phyloP scores from a whole-genome alignment of 2,797 vertebrate species.

The Hippopotamyrus pictus region DNA sequence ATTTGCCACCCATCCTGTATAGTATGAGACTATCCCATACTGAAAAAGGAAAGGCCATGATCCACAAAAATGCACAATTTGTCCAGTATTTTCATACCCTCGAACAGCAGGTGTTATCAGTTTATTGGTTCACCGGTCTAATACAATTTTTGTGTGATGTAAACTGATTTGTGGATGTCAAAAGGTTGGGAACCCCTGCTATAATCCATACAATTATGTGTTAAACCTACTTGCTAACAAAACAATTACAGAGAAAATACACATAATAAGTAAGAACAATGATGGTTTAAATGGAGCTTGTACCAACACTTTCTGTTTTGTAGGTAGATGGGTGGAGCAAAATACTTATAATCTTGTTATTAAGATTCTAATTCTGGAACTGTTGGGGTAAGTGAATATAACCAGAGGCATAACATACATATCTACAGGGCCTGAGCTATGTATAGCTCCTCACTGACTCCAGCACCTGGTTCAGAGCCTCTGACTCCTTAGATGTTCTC shows the following conservation, averaged over 20 bases:
- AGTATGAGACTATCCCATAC: not conserved
- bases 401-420: not conserved
- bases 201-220: not conserved
- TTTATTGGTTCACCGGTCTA: not conserved
- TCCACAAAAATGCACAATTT: not conserved
- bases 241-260: not conserved
- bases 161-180: not conserved
- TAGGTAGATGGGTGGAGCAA: not conserved
- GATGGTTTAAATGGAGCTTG: not conserved
- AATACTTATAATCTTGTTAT: slow-evolving; percentile 28
- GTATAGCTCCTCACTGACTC: slow-evolving; percentile 36
- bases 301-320: not conserved
- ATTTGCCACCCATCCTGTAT: not conserved
- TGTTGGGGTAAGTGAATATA: slow-evolving; percentile 16
- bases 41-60: not conserved
- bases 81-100: not conserved
- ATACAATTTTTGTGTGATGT: not conserved
- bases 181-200: not conserved
- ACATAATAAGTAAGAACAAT: not conserved
- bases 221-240: not conserved
- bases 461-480: slow-evolving; percentile 27
- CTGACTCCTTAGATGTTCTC: slow-evolving; percentile 20
- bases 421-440: slow-evolving; percentile 35
- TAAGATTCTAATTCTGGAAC: slow-evolving; percentile 36
- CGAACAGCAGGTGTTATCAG: not conserved